Evolutionary conservation across 2,888 invertebrate species (phyloP).

Genomic region (Palloptera scutellata): DNA sequence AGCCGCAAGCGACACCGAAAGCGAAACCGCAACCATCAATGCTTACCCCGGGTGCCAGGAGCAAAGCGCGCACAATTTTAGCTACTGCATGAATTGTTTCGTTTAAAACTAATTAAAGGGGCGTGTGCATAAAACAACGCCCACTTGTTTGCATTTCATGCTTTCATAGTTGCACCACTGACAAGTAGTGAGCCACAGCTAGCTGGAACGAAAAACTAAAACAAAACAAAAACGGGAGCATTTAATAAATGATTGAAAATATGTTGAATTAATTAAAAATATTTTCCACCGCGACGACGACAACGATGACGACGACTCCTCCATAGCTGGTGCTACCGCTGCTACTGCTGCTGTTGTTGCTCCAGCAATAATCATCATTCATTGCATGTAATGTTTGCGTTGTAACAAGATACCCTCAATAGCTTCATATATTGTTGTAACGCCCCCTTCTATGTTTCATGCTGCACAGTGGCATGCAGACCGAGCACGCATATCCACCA

Average conservation of each 20-base stretch:
- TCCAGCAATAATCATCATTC: not conserved
- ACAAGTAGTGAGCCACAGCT: slow-evolving; percentile 4
- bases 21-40: not conserved
- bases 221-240: slow-evolving; percentile 26
- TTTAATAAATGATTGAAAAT: slow-evolving; percentile 37
- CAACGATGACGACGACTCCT: not conserved
- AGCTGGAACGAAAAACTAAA: too few species aligned
- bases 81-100: slow-evolving; percentile 45
- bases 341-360: not conserved
- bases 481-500: too few species aligned
- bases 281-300: slow-evolving; percentile 15
- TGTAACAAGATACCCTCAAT: slow-evolving; percentile 42
- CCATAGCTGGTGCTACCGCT: not conserved
- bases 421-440: slow-evolving; percentile 33
- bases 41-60: not conserved
- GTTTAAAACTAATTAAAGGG: slow-evolving; percentile 55
- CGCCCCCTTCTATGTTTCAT: slow-evolving; percentile 26
- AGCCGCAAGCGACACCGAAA: not conserved
- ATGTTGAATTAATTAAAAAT: slow-evolving; percentile 46
- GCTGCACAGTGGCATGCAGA: not conserved
- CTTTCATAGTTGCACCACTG: not conserved
- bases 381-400: slow-evolving; percentile 11
- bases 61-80: not conserved
- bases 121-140: slow-evolving; percentile 48
- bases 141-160: slow-evolving; percentile 35